Evolutionary conservation across 2,113 vertebrate genomes (phyloP), one percentile per base, ranked within the genome.

Genomic region (Aegotheles bennettii): DNA sequence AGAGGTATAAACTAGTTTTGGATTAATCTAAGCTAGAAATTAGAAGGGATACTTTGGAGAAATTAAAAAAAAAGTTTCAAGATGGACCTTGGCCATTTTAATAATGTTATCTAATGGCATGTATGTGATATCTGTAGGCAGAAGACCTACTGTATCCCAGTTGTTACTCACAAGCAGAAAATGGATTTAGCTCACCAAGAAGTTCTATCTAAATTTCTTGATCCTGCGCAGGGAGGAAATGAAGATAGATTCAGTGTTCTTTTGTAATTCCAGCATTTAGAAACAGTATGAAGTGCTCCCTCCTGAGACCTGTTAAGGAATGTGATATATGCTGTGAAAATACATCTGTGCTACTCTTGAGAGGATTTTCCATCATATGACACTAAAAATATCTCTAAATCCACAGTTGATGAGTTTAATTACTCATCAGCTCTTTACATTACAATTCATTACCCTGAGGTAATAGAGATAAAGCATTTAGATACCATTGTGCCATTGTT

Each of bases 361-460:
- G 92, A 92, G 90, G 51, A 69, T 96, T 95, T 95, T 83, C 89
- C 84, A 95, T 95, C 91, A 71, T 69, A 56, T 33, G 57, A 84
- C 61, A 67, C 95, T 91, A 96, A 96, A 96, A 94, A 90, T 84
- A 91, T 74, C 75, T 75, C 85, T 74, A 68, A 95, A 89, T 86
- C 83, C 70, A 79, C 82, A 81, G 76, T 4, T 97, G 94, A 96
- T 93, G 84, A 95, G 73, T 96, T 96, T 96, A 96, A 95, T 97
- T 97, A 96, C 96, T 95, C 73, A 81, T 94, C 89, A 95, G 76
- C 81, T 91, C 93, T 95, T 97, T 94, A 93, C 87, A 93, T 94
- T 89, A 89, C 87, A 96, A 94, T 94, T 92, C 89, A 96, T 97
- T 96, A 79, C 95, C 94, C 95, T 54, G 69, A 89, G 88, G 90